These are phyloP conservation scores for Amblyraja radiata DNA, from an alignment of 2,797 vertebrate species.

Conservation along the genomic window DNA sequence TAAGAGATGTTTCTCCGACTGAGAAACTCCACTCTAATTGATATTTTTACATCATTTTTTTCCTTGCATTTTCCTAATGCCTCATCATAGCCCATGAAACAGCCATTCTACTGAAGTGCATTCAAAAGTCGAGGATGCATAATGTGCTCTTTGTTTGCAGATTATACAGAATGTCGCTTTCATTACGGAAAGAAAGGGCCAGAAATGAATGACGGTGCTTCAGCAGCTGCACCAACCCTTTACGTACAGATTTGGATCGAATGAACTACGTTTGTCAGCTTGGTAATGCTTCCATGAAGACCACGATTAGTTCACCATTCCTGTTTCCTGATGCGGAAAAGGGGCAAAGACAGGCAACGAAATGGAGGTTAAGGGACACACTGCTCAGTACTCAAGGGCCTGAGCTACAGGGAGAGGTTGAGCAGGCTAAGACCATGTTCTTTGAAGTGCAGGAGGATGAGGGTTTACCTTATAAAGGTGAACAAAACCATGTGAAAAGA, in stretches of 20 bases:
- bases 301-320: background rate
- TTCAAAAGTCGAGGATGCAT: background rate
- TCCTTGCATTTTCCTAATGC: background rate
- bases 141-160: slow-evolving; percentile 1
- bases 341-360: background rate
- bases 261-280: background rate
- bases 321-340: background rate
- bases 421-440: too few relatives aligned
- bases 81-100: background rate
- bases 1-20: background rate
- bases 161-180: slow-evolving; percentile 28
- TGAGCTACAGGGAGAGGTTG: background rate
- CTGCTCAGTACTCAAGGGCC: background rate
- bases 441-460: background rate
- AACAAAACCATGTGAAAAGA: too few relatives aligned
- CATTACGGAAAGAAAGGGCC: background rate
- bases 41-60: slow-evolving; percentile 18
- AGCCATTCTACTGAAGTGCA: background rate
- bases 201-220: background rate
- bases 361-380: background rate
- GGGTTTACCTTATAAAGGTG: too few relatives aligned
- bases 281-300: too few relatives aligned
- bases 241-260: background rate
- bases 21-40: background rate
- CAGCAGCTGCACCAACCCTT: background rate